Conservation (phyloP, 2,797 vertebrate species). For the Squalus acanthias region DNA sequence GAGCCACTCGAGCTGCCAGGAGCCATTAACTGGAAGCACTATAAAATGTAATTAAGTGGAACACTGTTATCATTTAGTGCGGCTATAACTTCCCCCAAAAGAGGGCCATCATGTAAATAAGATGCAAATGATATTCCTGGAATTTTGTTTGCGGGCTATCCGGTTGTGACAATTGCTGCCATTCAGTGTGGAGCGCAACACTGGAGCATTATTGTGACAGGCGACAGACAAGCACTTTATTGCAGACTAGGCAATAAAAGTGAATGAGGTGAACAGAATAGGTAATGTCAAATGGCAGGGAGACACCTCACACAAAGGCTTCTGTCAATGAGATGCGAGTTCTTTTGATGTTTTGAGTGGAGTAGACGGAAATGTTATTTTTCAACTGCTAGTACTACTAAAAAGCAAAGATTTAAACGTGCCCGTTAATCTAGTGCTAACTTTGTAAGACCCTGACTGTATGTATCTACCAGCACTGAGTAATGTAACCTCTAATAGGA, state of each 20-base stretch:
- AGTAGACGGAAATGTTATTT: conserved; percentile 24
- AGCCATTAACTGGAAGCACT: neutral
- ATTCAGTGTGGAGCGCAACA: conserved; percentile 11
- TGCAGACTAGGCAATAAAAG: conserved; percentile 31
- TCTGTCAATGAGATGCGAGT: conserved; percentile 12
- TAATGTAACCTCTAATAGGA: neutral
- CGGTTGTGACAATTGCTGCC: conserved; percentile 7
- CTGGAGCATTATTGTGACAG: conserved; percentile 36
- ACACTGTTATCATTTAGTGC: conserved; percentile 32
- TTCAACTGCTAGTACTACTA: neutral
- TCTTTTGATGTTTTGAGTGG: conserved; percentile 24
- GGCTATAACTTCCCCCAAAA: neutral
- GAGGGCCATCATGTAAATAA: conserved; percentile 24
- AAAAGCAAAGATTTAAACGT: neutral
- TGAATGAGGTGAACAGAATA: conserved; percentile 33
- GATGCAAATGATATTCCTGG: conserved; percentile 20
- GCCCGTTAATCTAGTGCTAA: neutral
- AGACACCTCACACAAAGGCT: conserved; percentile 24
- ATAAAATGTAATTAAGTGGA: conserved; percentile 31
- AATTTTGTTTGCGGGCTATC: conserved; percentile 34
- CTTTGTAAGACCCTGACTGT: neutral
- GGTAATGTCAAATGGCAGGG: conserved; percentile 12
- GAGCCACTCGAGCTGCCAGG: neutral
- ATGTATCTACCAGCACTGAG: neutral
- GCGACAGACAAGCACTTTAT: conserved; percentile 26